Evolutionary conservation across 2,888 invertebrate genomes (phyloP), one percentile per base, ranked within the genome.

Genomic region (Hydraecia micacea): DNA sequence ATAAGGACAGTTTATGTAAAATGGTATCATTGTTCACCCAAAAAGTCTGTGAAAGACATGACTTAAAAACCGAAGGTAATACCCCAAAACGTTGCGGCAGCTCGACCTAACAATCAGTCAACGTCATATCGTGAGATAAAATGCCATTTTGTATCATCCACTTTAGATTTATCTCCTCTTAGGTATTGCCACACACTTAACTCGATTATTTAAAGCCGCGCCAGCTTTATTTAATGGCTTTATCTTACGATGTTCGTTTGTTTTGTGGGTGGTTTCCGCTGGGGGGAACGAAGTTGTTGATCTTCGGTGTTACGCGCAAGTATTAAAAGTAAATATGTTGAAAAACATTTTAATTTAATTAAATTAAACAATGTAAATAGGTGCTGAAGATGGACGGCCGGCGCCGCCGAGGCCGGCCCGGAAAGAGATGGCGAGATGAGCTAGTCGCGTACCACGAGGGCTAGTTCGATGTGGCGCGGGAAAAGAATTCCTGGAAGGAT

Each of bases 61-160:
- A 58, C 18, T 67, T 28, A 62, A 80, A 73, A 62, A 46, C 60
- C 13, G 8, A n/a, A 42, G 60, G 42, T 60, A 62, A 42, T 60
- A 68, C 36, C 46, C n/a, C 11, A 46, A 55, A 62, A 32, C 28
- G 28, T 36, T 39, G 55, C 58, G 21, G 67, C 73, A 72, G 62
- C 67, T 88, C 83, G 81, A 81, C 80, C 79, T 77, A 90, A 90
- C 92, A 90, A 95, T 95, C 91, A 92, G 91, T 95, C 94, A 95
- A 94, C 91, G 94, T 95, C 93, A 91, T 89, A 90, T 89, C 89
- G 84, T 78, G 80, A 91, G 94, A 95, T 94, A 93, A 93, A 93
- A 92, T 91, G 92, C 92, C 92, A 90, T 93, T 94, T 88, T 86
- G 80, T 93, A 93, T 92, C 92, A 92, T 89, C 91, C 91, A 87